Percentiles rank a stretch among this genome's conserved stretches.
phyloP scores from a whole-genome alignment of 2,797 vertebrate species.

The Sebastes kiyomatsui region DNA sequence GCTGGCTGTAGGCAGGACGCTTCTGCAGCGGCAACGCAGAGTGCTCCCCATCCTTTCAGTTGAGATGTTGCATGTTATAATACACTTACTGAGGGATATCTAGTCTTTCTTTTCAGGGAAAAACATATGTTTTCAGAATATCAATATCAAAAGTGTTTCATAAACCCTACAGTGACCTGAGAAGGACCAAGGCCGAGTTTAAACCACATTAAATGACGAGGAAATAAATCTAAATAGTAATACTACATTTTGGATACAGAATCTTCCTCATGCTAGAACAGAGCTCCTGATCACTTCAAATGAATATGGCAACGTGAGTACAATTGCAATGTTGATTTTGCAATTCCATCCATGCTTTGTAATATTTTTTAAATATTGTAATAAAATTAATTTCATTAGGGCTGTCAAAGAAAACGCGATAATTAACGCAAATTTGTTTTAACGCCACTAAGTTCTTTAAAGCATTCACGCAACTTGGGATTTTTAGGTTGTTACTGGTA shows the following conservation, averaged over 20 bases:
- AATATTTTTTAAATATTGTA: not conserved
- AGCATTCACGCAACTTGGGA: no score
- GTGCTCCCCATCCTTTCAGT: conserved; percentile 73
- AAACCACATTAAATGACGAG: not conserved
- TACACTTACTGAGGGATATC: not conserved
- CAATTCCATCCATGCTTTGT: not conserved
- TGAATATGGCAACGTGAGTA: not conserved
- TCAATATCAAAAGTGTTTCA: not conserved
- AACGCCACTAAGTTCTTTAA: no score
- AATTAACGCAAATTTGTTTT: no score
- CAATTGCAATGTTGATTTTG: not conserved
- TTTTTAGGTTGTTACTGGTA: no score
- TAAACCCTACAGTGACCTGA: not conserved
- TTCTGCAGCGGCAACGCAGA: conserved; percentile 55
- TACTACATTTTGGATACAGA: not conserved
- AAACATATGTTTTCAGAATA: not conserved
- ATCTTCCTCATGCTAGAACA: not conserved
- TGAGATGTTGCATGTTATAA: not conserved
- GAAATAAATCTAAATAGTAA: not conserved
- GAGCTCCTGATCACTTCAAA: not conserved
- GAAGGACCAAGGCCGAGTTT: not conserved
- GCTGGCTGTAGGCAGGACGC: conserved; percentile 84
- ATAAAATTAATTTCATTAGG: not conserved
- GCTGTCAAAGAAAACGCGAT: no score
- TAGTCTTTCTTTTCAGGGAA: not conserved